A percentile compares a stretch with the other conserved stretches of the same genome.
These are phyloP conservation scores for Apamea epomidion DNA, from an alignment of 2,888 invertebrate genomes.

Conservation along the genomic window DNA sequence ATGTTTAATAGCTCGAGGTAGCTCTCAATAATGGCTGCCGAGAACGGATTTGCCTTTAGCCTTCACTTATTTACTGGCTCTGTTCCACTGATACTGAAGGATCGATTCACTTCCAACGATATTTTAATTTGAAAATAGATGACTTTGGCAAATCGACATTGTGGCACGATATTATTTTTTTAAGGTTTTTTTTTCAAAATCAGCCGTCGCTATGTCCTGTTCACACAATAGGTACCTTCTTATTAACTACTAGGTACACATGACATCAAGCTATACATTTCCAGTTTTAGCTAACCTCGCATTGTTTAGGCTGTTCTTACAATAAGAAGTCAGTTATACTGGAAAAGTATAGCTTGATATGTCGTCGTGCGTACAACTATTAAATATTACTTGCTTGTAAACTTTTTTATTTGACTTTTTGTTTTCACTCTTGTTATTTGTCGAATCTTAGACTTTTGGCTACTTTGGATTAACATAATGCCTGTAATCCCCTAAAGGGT, in stretches of 20 bases:
- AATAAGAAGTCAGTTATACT: background rate
- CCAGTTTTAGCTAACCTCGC: background rate
- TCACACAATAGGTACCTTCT: background rate
- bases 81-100: constrained; percentile 45
- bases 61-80: constrained; percentile 57
- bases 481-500: background rate
- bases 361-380: background rate
- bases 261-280: background rate
- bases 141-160: constrained; percentile 10
- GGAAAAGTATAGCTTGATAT: background rate
- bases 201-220: too few species aligned
- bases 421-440: background rate
- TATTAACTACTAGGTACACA: background rate
- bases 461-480: background rate
- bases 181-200: background rate
- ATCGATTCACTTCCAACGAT: constrained; percentile 37
- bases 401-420: too few species aligned
- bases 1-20: constrained; percentile 70
- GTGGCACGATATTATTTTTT: background rate
- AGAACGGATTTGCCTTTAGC: constrained; percentile 57
- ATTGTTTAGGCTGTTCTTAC: background rate
- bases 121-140: constrained; percentile 36
- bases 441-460: background rate
- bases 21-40: constrained; percentile 65
- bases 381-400: background rate